Conservation (phyloP, 2,888 invertebrate species). For the Lacanobia oleracea region DNA sequence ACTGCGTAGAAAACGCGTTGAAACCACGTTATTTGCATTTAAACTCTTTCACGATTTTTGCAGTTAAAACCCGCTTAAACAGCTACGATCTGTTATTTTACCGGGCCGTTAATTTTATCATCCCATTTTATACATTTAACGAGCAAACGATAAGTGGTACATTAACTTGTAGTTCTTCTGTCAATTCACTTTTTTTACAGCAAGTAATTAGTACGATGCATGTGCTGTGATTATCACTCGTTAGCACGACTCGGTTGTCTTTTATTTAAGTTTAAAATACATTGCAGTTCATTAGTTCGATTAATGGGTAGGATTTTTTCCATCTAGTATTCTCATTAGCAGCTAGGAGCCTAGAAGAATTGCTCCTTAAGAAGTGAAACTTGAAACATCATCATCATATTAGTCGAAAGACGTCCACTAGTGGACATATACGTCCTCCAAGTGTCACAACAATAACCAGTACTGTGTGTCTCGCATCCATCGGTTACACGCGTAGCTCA, state of each 20-base stretch:
- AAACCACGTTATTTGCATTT: constrained; percentile 38
- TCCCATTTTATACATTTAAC: constrained; percentile 24
- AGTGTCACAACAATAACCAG: no score
- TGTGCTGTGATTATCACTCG: constrained; percentile 31
- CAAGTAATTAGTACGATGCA: constrained; percentile 27
- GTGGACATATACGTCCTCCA: no score
- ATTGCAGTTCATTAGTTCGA: background rate
- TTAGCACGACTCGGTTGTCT: background rate
- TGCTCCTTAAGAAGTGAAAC: no score
- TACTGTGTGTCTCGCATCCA: no score
- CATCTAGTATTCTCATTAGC: no score
- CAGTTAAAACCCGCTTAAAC: constrained; percentile 10
- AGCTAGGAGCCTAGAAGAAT: no score
- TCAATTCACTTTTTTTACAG: constrained; percentile 15
- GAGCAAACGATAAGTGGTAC: constrained; percentile 28
- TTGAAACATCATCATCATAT: no score
- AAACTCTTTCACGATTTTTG: constrained; percentile 30
- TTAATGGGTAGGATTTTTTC: no score
- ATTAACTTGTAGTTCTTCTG: constrained; percentile 34
- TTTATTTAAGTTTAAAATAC: background rate
- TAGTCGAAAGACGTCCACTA: no score
- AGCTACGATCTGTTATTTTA: constrained; percentile 21
- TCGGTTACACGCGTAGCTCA: no score
- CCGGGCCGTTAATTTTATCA: constrained; percentile 15
- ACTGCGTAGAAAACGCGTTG: constrained; percentile 11